Conservation (phyloP, 2,888 invertebrate genomes). For the Hemicrepidius hirtus region DNA sequence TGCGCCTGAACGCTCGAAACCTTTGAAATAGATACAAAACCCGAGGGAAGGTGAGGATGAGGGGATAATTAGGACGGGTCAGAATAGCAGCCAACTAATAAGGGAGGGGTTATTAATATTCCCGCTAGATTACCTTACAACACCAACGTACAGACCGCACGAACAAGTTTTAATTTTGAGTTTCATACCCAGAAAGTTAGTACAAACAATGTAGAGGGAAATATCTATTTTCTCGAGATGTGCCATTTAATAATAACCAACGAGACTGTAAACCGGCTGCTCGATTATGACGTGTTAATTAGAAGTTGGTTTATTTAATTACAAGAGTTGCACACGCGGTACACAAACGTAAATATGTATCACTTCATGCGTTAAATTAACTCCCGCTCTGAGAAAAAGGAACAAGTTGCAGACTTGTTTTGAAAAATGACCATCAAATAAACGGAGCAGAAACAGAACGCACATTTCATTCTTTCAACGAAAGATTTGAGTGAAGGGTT, state of each 20-base stretch:
- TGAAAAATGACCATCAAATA: slow-evolving; percentile 20
- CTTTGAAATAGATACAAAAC: slow-evolving; percentile 49
- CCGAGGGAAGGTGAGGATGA: slow-evolving; percentile 43
- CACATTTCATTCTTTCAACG: slow-evolving; percentile 10
- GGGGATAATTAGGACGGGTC: slow-evolving; percentile 51
- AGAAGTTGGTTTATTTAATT: slow-evolving; percentile 36
- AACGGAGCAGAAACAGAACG: slow-evolving; percentile 8
- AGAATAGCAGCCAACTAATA: slow-evolving; percentile 47
- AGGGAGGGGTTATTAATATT: slow-evolving; percentile 51
- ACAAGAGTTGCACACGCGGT: slow-evolving; percentile 16
- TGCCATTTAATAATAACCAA: slow-evolving; percentile 37
- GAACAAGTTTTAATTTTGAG: slow-evolving; percentile 45
- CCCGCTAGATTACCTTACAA: slow-evolving; percentile 50
- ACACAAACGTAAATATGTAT: slow-evolving; percentile 16
- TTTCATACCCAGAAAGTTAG: slow-evolving; percentile 40
- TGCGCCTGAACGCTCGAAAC: slow-evolving; percentile 44
- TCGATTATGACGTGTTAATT: slow-evolving; percentile 43
- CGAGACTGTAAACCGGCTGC: slow-evolving; percentile 19
- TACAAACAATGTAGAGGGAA: slow-evolving; percentile 42
- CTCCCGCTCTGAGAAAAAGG: not conserved
- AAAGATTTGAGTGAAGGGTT: slow-evolving; percentile 8
- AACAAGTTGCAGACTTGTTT: slow-evolving; percentile 14
- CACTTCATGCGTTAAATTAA: slow-evolving; percentile 15
- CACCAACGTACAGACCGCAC: slow-evolving; percentile 37
- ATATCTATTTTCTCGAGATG: slow-evolving; percentile 28